Evolutionary conservation across 2,888 invertebrate species (phyloP), one percentile per base, ranked within the genome.

Genomic region (Magallana nippona): DNA sequence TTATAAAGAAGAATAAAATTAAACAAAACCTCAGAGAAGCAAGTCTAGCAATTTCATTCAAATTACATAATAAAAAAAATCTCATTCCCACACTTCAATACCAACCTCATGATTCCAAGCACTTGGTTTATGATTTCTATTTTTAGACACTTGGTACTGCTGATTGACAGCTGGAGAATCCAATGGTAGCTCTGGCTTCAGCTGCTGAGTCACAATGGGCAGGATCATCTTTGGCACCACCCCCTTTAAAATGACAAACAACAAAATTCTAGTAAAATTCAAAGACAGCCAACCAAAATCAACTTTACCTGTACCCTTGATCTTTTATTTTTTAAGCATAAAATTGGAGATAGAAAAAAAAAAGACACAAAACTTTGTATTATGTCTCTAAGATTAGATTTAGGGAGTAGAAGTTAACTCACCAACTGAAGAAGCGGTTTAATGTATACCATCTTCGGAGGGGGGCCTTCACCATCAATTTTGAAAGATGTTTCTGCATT

Each of bases 21-120:
- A 44, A 44, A 44, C 44, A 44, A 8, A 44, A 44, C 44, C 44
- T 44, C 44, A 44, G 44, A 44, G 5, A 44, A 44, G 5, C 44
- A 44, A 44, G 10, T 44, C 10, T 44, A 8, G 44, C 44, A 44
- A 44, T 44, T 44, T 44, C 44, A 8, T 44, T 44, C 44, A 44
- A 44, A 44, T 44, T 44, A 44, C 44, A 3, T 44, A 44, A 5
- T 3, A 44, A 44, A 44, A 32, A 44, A 44, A 44, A 0, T 44
- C 44, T 3, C 8, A 8, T 44, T 44, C 44, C 3, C 44, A 44
- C 8, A 44, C 44, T 44, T 44, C 3, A 44, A 77, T 11, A 44
- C 71, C 22, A 10, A 90, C 90, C 89, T 89, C 86, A 84, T 90
- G 88, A 77, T 89, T 88, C 91, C 91, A 91, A 22, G 84, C 84